Conservation (phyloP, 23 tunicate genomes). For the Ciona savignyi region DNA sequence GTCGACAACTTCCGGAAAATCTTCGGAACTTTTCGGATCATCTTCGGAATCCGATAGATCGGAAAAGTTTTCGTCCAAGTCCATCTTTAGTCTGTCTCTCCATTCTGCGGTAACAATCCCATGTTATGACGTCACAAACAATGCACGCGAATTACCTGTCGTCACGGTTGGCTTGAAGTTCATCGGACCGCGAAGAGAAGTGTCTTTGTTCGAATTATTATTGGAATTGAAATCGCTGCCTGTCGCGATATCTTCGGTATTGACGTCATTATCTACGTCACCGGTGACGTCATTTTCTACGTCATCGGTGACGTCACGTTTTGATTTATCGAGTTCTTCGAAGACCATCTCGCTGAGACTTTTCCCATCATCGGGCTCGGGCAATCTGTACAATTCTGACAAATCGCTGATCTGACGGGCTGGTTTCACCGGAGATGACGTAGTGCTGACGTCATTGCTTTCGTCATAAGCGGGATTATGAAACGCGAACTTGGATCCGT, state of each 20-base stretch:
- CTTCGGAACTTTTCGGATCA: background rate
- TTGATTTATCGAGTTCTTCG: conserved; percentile 44
- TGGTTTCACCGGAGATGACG: background rate
- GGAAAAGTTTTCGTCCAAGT: conserved; percentile 1
- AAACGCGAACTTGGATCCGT: too few relatives aligned
- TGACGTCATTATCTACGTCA: background rate
- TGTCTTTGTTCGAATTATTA: background rate
- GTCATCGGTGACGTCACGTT: conserved; percentile 13
- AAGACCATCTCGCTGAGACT: conserved; percentile 45
- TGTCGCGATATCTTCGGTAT: background rate
- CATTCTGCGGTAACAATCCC: conserved; percentile 29
- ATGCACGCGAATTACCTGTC: background rate
- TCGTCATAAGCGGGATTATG: background rate
- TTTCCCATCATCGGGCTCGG: conserved; percentile 24
- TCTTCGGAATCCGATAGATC: conserved; percentile 14
- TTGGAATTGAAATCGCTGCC: background rate
- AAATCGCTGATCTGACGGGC: conserved; percentile 43
- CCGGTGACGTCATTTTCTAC: background rate
- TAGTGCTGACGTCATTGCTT: background rate
- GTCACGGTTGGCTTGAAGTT: background rate
- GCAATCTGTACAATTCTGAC: conserved; percentile 28
- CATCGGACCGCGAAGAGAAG: background rate
- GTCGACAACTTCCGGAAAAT: conserved; percentile 22
- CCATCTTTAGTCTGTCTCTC: conserved; percentile 39
- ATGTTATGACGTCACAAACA: conserved; percentile 9